These are phyloP conservation scores for Lepidochrysops patricia DNA, from an alignment of 2,888 invertebrate species.

Conservation along the genomic window DNA sequence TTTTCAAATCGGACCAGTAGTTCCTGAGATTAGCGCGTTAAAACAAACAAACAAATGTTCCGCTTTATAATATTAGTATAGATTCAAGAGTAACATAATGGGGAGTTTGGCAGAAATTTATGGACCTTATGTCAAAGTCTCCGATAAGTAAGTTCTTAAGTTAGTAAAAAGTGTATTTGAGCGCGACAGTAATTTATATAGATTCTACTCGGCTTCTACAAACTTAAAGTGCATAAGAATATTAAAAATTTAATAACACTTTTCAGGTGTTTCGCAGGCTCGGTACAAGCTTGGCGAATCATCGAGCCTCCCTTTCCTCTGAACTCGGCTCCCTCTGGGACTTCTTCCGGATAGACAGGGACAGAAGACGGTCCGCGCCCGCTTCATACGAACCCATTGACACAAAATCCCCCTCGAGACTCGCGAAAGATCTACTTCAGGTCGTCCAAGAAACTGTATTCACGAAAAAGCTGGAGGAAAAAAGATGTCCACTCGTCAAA, in stretches of 20 bases:
- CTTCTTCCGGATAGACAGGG: conserved; percentile 51
- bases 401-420: conserved; percentile 47
- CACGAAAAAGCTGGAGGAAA: conserved; percentile 48
- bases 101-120: too few relatives aligned
- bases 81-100: too few relatives aligned
- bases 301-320: conserved; percentile 59
- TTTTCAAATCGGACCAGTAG: too few relatives aligned
- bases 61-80: too few relatives aligned
- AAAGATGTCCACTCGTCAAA: conserved; percentile 57
- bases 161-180: too few relatives aligned
- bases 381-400: conserved; percentile 49
- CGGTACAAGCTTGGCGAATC: conserved; percentile 55
- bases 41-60: too few relatives aligned
- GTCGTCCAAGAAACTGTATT: conserved; percentile 66
- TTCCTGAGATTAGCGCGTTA: too few relatives aligned
- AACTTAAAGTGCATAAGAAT: too few relatives aligned
- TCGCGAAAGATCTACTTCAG: conserved; percentile 61
- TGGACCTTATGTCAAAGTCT: too few relatives aligned
- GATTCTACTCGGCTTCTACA: neutral
- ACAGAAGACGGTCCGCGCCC: conserved; percentile 51
- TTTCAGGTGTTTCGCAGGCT: conserved; percentile 61
- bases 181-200: neutral
- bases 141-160: too few relatives aligned
- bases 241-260: neutral
- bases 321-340: conserved; percentile 67